A percentile compares a stretch with the other conserved stretches of the same genome.
Conservation (phyloP, 2,113 vertebrate species). For the Myiagra hebetior region DNA sequence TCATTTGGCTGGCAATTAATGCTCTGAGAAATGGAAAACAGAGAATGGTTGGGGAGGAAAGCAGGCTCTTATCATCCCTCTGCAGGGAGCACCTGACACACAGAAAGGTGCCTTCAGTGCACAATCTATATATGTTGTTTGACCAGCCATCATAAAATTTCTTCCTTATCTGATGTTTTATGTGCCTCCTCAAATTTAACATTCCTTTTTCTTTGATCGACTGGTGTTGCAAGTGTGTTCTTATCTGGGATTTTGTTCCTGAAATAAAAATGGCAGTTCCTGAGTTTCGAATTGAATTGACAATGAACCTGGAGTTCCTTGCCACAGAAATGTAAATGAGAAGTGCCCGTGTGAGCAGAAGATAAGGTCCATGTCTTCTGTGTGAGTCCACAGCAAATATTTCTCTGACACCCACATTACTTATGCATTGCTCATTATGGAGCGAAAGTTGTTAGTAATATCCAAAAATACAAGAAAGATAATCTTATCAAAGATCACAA, state of each 20-base stretch:
- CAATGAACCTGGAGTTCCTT: neutral
- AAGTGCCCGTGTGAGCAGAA: neutral
- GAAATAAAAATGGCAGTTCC: neutral
- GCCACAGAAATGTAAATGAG: neutral
- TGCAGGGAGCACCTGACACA: neutral
- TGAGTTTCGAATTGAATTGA: neutral
- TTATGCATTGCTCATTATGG: neutral
- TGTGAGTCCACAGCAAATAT: neutral
- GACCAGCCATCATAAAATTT: neutral
- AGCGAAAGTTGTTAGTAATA: neutral
- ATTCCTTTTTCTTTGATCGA: neutral
- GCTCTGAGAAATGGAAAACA: neutral
- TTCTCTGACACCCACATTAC: neutral
- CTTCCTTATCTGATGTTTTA: neutral
- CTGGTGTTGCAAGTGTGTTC: neutral
- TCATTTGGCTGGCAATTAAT: neutral
- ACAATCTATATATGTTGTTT: fast-evolving
- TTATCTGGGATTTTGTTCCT: neutral
- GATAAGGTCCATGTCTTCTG: neutral
- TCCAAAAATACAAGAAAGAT: neutral
- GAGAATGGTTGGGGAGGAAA: neutral
- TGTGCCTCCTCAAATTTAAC: neutral
- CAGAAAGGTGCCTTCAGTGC: neutral
- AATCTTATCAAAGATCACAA: neutral
- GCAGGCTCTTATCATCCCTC: neutral